Percentiles rank a stretch among this genome's conserved stretches.
phyloP scores from a whole-genome alignment of 1,140 invertebrate species.

The Akabosia matsudoensis region DNA sequence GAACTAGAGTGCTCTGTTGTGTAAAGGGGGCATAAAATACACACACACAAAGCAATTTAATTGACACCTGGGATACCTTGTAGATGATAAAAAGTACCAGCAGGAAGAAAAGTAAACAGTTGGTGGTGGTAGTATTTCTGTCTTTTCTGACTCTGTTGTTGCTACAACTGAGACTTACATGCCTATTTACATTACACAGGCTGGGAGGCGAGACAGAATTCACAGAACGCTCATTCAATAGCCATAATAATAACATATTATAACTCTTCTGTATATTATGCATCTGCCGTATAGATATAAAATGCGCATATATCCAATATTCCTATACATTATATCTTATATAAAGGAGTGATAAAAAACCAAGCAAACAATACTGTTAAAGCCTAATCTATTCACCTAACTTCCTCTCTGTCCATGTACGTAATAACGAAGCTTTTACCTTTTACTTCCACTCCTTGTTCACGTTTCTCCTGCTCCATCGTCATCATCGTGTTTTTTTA shows the following conservation, averaged over 20 bases:
- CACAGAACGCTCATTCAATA: not conserved
- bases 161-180: too few relatives aligned
- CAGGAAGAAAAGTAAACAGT: conserved; percentile 16
- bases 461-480: too few relatives aligned
- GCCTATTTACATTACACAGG: too few relatives aligned
- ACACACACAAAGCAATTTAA: conserved; percentile 17
- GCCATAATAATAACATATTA: not conserved
- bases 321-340: not conserved
- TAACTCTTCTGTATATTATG: not conserved
- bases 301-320: not conserved
- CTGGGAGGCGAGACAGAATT: not conserved
- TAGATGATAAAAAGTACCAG: conserved; percentile 16
- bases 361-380: not conserved
- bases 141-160: too few relatives aligned
- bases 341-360: not conserved
- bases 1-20: conserved; percentile 6
- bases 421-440: not conserved
- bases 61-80: conserved; percentile 16
- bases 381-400: not conserved
- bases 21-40: conserved; percentile 8
- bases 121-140: not conserved
- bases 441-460: too few relatives aligned
- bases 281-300: too few relatives aligned
- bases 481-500: too few relatives aligned
- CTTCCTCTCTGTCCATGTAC: not conserved